Conservation (phyloP, 1,140 invertebrate genomes). For the Wasmannia auropunctata region DNA sequence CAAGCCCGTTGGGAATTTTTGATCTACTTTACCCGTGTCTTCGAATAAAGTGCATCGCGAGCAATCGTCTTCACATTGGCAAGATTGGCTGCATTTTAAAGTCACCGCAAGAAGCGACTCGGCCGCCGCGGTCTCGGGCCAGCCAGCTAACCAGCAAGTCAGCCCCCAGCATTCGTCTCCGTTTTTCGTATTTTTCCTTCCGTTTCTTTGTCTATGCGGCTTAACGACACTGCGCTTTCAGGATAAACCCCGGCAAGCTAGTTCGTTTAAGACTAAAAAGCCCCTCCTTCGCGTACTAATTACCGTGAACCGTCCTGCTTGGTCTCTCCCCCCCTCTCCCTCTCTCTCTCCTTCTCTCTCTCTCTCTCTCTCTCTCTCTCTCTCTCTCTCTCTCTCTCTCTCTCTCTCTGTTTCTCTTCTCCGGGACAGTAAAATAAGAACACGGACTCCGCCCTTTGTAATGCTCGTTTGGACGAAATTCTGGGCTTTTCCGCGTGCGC, state of each 20-base stretch:
- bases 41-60: conserved; percentile 14
- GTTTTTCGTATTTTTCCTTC: conserved; percentile 45
- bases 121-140: background rate
- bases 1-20: background rate
- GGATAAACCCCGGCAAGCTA: conserved; percentile 70
- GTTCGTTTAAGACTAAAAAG: conserved; percentile 67
- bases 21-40: background rate
- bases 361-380: conserved; percentile 3
- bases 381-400: too few species aligned
- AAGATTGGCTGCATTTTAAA: conserved; percentile 49
- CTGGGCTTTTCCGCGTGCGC: background rate
- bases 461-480: conserved; percentile 20
- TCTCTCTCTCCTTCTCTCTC: conserved; percentile 8
- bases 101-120: conserved; percentile 28
- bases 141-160: background rate
- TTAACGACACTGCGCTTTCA: conserved; percentile 61
- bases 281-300: conserved; percentile 78
- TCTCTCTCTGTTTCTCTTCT: background rate
- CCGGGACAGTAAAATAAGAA: conserved; percentile 43
- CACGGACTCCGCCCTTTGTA: conserved; percentile 23
- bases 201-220: conserved; percentile 54
- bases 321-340: conserved; percentile 25
- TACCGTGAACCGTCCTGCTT: conserved; percentile 71
- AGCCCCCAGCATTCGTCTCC: conserved; percentile 35
- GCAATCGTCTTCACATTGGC: conserved; percentile 44